Base-by-base conservation (phyloP, 2,888 invertebrate genomes). In the Macrosiphum euphorbiae region DNA sequence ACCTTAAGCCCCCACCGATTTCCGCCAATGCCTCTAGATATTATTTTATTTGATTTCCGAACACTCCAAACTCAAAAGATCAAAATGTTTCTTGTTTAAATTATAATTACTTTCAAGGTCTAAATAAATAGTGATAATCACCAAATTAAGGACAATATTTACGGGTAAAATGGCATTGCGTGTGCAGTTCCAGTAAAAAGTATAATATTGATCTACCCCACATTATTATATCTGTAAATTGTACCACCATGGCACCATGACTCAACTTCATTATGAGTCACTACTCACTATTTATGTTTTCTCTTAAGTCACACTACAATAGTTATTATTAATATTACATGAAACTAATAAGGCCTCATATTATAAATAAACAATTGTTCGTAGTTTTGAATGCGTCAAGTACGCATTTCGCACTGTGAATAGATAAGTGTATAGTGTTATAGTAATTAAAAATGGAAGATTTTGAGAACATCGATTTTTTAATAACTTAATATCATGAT, bases 231-330 rank as follows among this genome's bases (percentile, higher is more conserved):
- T 61, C 41, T 52, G 50, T 67, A 26, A 78, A 78, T 35, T 41
- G 16, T 90, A 10, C 52, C 28, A 78, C 8, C 8, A 26, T 84
- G 52, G 67, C 28, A 78, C 8, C 16, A 26, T 84, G 52, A 67
- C 67, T 67, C 78, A 41, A 84, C 78, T 78, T 52, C 3, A 52
- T 35, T 24, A 28, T 41, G 91, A 91, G 52, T 84, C 84, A 91
- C 41, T 41, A 20, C 84, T 84, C 84, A 91, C 41, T 41, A 20
- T 91, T 52, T 78, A 13, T 5, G 3, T 47, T 50, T 44, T 50
- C 7, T 28, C 10, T 24, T n/a, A 4, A 41, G 26, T 55, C 8
- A n/a, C 20, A 28, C 41, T 41, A 35, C 50, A n/a, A 35, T 86
- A n/a, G 67, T 67, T 67, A n/a, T 67, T 13, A 67, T 13, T 67